These are phyloP conservation scores for Garrulus glandarius DNA, from an alignment of 2,797 vertebrate genomes.

Conservation along the genomic window DNA sequence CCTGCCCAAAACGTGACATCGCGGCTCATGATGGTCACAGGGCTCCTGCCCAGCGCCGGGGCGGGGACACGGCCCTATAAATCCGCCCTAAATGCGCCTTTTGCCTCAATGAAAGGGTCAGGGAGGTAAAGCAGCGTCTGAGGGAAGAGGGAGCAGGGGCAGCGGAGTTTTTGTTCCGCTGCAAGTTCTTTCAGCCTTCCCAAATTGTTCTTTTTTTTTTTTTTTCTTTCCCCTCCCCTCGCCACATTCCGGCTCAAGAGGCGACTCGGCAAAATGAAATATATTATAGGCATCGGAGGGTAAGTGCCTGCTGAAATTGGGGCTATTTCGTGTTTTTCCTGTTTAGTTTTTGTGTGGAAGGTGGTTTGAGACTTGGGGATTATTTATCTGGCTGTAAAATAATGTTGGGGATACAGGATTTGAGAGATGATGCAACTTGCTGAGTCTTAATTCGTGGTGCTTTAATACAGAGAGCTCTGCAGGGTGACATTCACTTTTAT, in stretches of 20 bases:
- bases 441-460: too few species aligned
- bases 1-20: not conserved
- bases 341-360: accelerated
- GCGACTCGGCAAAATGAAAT: conserved; percentile 74
- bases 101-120: conserved; percentile 86
- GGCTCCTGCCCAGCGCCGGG: not conserved
- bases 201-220: too few species aligned
- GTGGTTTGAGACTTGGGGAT: accelerated
- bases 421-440: not conserved
- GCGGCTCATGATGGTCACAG: conserved; percentile 14
- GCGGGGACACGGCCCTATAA: conserved; percentile 73
- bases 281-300: conserved; percentile 92
- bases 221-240: accelerated
- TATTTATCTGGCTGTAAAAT: not conserved
- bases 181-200: accelerated
- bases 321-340: accelerated
- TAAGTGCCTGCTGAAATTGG: conserved; percentile 62
- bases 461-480: not conserved
- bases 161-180: accelerated
- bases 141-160: accelerated
- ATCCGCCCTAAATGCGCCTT: conserved; percentile 19
- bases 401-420: accelerated
- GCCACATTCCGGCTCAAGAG: not conserved
- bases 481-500: accelerated
- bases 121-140: accelerated